Evolutionary conservation across 2,797 vertebrate species (phyloP), one percentile per base, ranked within the genome.

Genomic region (Brachyalestes nurse): DNA sequence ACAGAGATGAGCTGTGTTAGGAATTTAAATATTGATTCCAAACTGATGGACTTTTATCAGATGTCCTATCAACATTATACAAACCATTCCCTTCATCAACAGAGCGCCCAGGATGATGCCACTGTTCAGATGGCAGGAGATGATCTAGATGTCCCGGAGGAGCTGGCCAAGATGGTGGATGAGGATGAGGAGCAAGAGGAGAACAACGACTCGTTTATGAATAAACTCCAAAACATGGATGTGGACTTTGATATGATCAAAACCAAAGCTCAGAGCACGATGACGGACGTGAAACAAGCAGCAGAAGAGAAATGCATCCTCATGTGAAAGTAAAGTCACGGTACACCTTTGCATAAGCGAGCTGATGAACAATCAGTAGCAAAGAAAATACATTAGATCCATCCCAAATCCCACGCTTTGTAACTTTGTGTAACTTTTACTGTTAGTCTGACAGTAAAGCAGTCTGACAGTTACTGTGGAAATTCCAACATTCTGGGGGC

Each of bases 151-250:
- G 85, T 95, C 40, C 95, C 92, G 0, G 91, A 91, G 80, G 94
- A 95, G 8, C 85, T 95, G 51, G 91, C 91, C 0, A 92, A 94
- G 82, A 92, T 93, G 90, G 91, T 95, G 70, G 83, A 94, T 8
- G 89, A 92, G 64, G 94, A 94, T 16, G 91, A 92, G 47, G 92
- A 93, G 23, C 89, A 94, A 23, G 92, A 95, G 0, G 91, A 89
- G 23, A 69, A 74, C 6, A 85, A 88, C 14, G 86, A 93, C 0
- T 82, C 90, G 0, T 86, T 95, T 53, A 58, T 94, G 70, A 78
- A 81, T 0, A 91, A 89, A 78, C 86, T 95, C 58, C 88, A 88
- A 72, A 93, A 92, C n/a, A 75, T 93, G 85, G 91, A 93, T 12
- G 58, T 90, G 83, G 91, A 93, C 71, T 82, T 91, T 73, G 90